Percentiles rank a stretch among this genome's conserved stretches.
These are phyloP conservation scores for Graphium colonna DNA, from an alignment of 2,888 invertebrate genomes.

Conservation along the genomic window DNA sequence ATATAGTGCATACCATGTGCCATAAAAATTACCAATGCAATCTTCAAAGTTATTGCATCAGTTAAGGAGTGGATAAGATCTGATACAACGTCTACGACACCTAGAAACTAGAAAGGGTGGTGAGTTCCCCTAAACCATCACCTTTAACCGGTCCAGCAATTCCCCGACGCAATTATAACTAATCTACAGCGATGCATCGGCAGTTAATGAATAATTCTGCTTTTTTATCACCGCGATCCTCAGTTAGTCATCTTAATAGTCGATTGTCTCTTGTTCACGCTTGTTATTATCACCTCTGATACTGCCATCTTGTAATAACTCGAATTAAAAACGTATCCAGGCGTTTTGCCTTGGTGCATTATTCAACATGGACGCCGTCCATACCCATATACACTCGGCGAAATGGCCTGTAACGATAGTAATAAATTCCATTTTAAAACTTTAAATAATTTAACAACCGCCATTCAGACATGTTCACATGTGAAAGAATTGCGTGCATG, in stretches of 20 bases:
- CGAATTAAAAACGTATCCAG: neutral
- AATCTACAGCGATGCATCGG: neutral
- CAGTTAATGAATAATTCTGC: neutral
- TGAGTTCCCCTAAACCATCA: constrained; percentile 1
- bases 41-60: neutral
- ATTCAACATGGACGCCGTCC: neutral
- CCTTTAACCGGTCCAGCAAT: neutral
- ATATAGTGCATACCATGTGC: too few species aligned
- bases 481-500: too few species aligned
- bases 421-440: too few species aligned
- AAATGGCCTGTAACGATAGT: too few species aligned
- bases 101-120: neutral
- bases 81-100: too few species aligned
- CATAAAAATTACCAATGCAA: neutral
- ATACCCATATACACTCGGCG: too few species aligned
- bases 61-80: too few species aligned
- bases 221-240: neutral
- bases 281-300: neutral
- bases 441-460: too few species aligned
- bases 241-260: neutral
- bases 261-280: neutral
- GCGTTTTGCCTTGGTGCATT: neutral
- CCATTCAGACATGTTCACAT: too few species aligned
- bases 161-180: neutral
- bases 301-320: neutral